phyloP scores from a whole-genome alignment of 1,140 invertebrate genomes.

The Bilobella aurantiaca region DNA sequence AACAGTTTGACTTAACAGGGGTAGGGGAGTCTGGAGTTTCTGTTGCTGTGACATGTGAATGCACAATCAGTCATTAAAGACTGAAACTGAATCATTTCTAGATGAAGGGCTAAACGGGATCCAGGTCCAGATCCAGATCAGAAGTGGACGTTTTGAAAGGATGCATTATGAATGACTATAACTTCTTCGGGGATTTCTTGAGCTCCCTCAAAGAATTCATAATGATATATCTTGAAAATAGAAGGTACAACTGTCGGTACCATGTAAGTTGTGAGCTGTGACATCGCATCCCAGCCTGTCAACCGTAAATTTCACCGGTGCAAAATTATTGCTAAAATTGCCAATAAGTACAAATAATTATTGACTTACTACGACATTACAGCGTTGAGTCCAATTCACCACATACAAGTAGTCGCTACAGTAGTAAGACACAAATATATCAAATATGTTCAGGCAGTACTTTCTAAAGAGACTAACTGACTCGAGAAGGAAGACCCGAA shows the following conservation, averaged over 20 bases:
- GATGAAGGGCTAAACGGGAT: too few species aligned
- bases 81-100: too few species aligned
- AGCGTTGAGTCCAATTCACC: constrained; percentile 38
- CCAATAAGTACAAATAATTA: neutral
- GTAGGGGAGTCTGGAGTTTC: too few species aligned
- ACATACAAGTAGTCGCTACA: constrained; percentile 61
- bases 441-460: constrained; percentile 66
- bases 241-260: constrained; percentile 80
- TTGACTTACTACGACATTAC: constrained; percentile 35
- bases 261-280: constrained; percentile 83
- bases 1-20: too few species aligned
- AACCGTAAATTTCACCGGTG: neutral
- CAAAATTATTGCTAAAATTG: neutral
- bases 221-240: constrained; percentile 80
- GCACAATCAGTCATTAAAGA: too few species aligned
- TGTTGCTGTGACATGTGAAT: too few species aligned
- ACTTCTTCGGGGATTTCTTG: neutral
- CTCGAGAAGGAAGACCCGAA: constrained; percentile 56
- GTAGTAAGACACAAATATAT: constrained; percentile 66
- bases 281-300: constrained; percentile 66
- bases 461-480: constrained; percentile 75
- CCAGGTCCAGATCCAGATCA: too few species aligned
- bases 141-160: too few species aligned
- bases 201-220: constrained; percentile 58
- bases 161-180: neutral